phyloP scores from a whole-genome alignment of 2,113 vertebrate species.

The cattle (Bos taurus) region DNA sequence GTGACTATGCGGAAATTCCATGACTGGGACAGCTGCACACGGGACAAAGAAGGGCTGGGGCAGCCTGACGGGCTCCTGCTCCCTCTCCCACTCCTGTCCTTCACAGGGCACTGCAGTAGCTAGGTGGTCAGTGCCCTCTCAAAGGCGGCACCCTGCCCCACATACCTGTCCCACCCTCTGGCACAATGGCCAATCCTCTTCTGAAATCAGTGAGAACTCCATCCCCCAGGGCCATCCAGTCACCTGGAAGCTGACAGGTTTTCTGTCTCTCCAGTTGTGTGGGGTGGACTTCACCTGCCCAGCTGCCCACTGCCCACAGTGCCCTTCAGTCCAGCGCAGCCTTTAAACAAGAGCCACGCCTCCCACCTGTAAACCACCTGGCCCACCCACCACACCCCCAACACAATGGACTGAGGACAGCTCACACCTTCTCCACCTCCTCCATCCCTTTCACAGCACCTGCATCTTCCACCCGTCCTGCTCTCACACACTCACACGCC shows the following conservation, averaged over 20 bases:
- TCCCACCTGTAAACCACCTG: not conserved
- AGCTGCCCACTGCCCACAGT: too few relatives aligned
- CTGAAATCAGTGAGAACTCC: not conserved
- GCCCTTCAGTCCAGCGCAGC: not conserved
- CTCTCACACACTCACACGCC: not conserved
- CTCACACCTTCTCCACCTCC: not conserved
- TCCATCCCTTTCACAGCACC: not conserved
- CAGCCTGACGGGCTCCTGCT: too few relatives aligned
- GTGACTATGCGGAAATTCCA: too few relatives aligned
- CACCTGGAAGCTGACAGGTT: not conserved
- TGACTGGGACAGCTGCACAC: too few relatives aligned
- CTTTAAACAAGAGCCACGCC: rapidly evolving
- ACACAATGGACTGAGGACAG: not conserved
- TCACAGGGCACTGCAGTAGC: too few relatives aligned
- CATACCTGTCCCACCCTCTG: too few relatives aligned
- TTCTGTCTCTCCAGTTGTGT: not conserved
- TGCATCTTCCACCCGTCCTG: too few relatives aligned
- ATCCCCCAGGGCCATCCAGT: not conserved
- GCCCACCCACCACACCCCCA: not conserved
- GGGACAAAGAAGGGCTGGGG: too few relatives aligned
- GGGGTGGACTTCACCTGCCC: not conserved
- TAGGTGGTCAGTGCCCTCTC: too few relatives aligned
- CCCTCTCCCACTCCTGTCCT: not conserved
- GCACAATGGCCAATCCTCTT: too few relatives aligned
- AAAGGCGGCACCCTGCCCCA: too few relatives aligned